Percentiles rank a stretch among this genome's conserved stretches.
Evolutionary conservation across 2,113 vertebrate species (phyloP).

Genomic region (Arvicanthis niloticus): DNA sequence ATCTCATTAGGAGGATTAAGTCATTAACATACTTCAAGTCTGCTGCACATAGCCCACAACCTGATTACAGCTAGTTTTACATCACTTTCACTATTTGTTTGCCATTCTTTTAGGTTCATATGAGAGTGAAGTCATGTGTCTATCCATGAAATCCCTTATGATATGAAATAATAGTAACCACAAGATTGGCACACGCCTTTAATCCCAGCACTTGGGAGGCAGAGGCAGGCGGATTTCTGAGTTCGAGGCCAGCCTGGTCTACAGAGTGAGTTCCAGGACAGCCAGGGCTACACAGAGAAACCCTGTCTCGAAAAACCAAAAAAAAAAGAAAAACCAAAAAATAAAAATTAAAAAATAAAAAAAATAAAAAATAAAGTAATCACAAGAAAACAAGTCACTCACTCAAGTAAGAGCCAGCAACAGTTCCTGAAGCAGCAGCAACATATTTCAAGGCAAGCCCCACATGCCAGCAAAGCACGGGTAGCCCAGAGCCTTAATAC

Average conservation of each 20-base stretch:
- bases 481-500: too few relatives aligned
- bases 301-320: too few relatives aligned
- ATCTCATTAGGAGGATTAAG: not conserved
- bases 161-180: not conserved
- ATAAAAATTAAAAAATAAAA: not conserved
- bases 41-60: not conserved
- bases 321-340: not conserved
- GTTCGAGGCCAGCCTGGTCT: too few relatives aligned
- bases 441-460: too few relatives aligned
- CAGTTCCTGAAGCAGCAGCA: not conserved
- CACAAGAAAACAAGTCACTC: not conserved
- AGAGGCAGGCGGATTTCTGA: too few relatives aligned
- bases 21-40: not conserved
- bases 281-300: too few relatives aligned
- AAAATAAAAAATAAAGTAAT: not conserved
- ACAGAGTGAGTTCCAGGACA: too few relatives aligned
- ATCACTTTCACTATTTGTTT: not conserved
- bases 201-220: too few relatives aligned
- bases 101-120: not conserved
- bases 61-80: not conserved
- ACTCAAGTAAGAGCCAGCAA: not conserved
- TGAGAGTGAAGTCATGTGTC: not conserved
- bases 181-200: too few relatives aligned
- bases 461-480: not conserved
- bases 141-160: not conserved